These are phyloP conservation scores for Ochotona princeps DNA, from an alignment of 2,113 vertebrate species.

Conservation along the genomic window DNA sequence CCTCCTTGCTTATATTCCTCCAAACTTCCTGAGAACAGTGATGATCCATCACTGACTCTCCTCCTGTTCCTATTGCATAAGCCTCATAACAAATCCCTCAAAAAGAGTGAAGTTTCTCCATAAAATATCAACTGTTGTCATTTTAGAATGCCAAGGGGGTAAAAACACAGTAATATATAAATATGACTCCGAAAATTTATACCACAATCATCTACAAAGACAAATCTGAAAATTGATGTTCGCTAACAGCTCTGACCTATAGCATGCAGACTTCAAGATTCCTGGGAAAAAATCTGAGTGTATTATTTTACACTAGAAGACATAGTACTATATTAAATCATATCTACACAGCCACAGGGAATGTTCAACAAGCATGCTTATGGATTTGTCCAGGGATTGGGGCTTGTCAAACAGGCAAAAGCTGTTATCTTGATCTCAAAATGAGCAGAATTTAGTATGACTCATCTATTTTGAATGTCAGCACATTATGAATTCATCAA, in stretches of 20 bases:
- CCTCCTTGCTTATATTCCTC: not conserved
- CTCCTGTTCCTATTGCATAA: not conserved
- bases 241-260: not conserved
- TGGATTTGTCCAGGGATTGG: slow-evolving; percentile 39
- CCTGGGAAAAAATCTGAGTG: not conserved
- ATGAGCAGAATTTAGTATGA: not conserved
- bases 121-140: slow-evolving; percentile 25
- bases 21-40: not conserved
- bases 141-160: slow-evolving; percentile 19
- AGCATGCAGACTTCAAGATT: not conserved
- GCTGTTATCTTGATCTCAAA: slow-evolving; percentile 53
- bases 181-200: slow-evolving; percentile 15
- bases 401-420: slow-evolving; percentile 61
- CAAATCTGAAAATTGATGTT: slow-evolving; percentile 37
- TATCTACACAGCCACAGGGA: slow-evolving; percentile 48
- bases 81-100: not conserved
- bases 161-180: slow-evolving; percentile 1
- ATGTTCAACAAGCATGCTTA: slow-evolving; percentile 50
- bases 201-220: not conserved
- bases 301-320: slow-evolving; percentile 50
- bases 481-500: slow-evolving; percentile 64
- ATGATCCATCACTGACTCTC: not conserved
- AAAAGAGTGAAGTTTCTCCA: slow-evolving; percentile 26
- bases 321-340: slow-evolving; percentile 52
- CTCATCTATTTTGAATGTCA: slow-evolving; percentile 51